A percentile compares a stretch with the other conserved stretches of the same genome.
Conservation (phyloP, 2,797 vertebrate species). For the Premnoplex brunnescens region DNA sequence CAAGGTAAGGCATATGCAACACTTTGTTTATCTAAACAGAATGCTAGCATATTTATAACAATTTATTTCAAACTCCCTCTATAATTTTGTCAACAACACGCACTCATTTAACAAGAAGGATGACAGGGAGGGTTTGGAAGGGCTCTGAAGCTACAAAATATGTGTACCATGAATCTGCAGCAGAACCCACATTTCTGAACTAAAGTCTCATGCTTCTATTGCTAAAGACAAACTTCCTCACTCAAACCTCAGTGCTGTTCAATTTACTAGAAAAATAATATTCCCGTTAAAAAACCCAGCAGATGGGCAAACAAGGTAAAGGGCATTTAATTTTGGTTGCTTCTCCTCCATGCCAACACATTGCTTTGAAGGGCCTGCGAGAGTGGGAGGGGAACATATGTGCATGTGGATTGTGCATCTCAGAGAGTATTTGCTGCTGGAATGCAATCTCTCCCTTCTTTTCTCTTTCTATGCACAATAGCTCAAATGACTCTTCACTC, state of each 20-base stretch:
- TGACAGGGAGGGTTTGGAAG: not conserved
- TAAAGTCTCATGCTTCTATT: not conserved
- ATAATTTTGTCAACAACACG: not conserved
- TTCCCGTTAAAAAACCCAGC: not conserved
- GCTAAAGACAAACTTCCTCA: not conserved
- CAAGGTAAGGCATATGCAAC: not conserved
- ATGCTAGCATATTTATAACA: not conserved
- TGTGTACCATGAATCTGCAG: not conserved
- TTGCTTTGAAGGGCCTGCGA: slow-evolving; percentile 16
- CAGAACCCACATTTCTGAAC: not conserved
- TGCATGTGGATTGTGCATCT: slow-evolving; percentile 57
- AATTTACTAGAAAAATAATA: slow-evolving; percentile 4
- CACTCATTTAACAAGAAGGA: not conserved
- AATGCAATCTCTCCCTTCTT: not conserved
- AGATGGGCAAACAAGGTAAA: slow-evolving; percentile 58
- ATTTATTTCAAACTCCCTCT: not conserved
- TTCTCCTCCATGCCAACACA: slow-evolving; percentile 34
- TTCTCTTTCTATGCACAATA: not conserved
- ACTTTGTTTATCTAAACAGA: not conserved
- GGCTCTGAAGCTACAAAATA: not conserved
- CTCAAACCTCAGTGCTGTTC: not conserved
- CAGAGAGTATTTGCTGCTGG: not conserved
- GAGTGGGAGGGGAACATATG: slow-evolving; percentile 64
- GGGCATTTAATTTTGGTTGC: slow-evolving; percentile 42
- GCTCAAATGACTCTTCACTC: not conserved